Base-by-base conservation (phyloP, 64 coral and sea anemone genomes). In the Montipora capricornis region DNA sequence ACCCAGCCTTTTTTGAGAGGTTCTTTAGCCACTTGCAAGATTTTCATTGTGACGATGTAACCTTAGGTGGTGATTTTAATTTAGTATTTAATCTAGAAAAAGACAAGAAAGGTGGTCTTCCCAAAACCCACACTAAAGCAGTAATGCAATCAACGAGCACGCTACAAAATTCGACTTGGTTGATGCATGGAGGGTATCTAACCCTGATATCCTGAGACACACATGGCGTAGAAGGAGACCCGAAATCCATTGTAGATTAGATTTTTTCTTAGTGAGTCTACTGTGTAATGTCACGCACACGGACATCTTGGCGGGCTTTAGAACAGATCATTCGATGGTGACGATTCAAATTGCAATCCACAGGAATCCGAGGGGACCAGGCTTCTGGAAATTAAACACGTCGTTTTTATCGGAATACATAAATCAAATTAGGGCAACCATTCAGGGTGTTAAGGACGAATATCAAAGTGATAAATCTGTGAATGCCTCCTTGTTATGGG, bases 261-360 rank as follows among this genome's bases (percentile, higher is more conserved):
- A 55, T 7, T 10, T 55, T 55, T 55, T 55, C 3, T 10, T 55
- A 5, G 52, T 55, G 9, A 55, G 52, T 22, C 24, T 73, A 73
- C 29, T 73, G 70, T n/a, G 70, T 24, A 73, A 73, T 73, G 70
- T 26, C 26, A 26, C 26, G 26, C 22, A 73, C 70, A 73, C 52
- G 17, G 80, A 83, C 50, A 83, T 57, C 8, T 60, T 51, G 19
- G 80, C 50, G 53, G 80, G 80, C 80, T 83, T 57, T 60, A 61
- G 61, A 22, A 60, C 51, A 52, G 80, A 83, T 58, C 53, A 83
- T 83, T 58, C 51, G 10, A 29, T 60, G 14, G 53, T 83, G 8
- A 57, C 53, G 6, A 64, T 83, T 83, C 15, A 60, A 29, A 19
- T 83, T 19, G 49, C 52, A 50, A n/a, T 83, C 12, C 80, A 83